phyloP scores from a whole-genome alignment of 2,113 vertebrate species.

The Nothocercus nigrocapillus region DNA sequence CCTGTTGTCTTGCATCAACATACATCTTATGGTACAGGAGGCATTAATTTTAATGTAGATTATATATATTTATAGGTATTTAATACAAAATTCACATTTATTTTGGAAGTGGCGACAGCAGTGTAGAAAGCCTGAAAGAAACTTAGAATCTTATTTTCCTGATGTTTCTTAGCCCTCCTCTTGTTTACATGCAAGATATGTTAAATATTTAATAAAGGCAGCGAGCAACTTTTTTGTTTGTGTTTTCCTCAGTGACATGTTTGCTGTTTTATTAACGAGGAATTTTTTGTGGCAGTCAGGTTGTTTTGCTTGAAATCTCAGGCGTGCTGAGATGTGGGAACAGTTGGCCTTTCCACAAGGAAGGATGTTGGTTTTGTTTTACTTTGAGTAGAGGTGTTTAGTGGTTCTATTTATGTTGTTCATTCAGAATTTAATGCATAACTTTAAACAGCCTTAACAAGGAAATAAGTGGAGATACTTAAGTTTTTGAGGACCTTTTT shows the following conservation, averaged over 20 bases:
- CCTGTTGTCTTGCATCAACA: background rate
- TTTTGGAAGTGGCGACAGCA: background rate
- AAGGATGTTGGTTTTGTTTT: background rate
- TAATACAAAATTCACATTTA: background rate
- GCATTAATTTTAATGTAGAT: background rate
- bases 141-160: background rate
- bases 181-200: background rate
- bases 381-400: background rate
- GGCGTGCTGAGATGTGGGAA: background rate
- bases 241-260: background rate
- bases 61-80: too few species aligned
- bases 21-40: background rate
- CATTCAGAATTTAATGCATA: background rate
- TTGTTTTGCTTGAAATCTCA: background rate
- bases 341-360: background rate
- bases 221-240: background rate
- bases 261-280: background rate
- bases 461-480: background rate
- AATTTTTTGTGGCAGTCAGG: background rate
- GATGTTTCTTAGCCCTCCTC: background rate
- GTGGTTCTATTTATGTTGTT: background rate
- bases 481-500: background rate
- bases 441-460: background rate
- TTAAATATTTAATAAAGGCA: slow-evolving; percentile 6
- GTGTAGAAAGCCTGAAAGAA: background rate